phyloP scores from a whole-genome alignment of 2,888 invertebrate species.

The Ichneumoninae sp. region DNA sequence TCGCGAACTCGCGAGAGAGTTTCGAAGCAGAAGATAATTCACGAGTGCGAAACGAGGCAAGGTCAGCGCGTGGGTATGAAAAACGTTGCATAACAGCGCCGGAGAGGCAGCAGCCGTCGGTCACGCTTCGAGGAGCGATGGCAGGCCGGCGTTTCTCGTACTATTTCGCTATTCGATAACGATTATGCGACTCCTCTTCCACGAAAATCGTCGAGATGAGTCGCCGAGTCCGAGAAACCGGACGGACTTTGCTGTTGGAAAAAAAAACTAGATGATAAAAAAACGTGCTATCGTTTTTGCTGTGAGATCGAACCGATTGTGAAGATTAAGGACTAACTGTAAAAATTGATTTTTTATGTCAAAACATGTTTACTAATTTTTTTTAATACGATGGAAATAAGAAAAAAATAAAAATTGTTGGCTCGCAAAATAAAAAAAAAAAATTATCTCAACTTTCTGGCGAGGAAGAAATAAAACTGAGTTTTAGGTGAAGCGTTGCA shows the following conservation, averaged over 20 bases:
- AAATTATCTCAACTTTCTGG: neutral
- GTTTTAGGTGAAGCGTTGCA: neutral
- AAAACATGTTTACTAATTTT: neutral
- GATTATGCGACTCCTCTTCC: constrained; percentile 37
- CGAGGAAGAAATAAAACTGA: neutral
- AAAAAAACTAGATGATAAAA: neutral
- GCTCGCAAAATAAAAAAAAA: neutral
- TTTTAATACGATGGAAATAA: neutral
- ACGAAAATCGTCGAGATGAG: neutral
- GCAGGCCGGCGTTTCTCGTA: constrained; percentile 69
- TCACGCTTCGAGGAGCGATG: constrained; percentile 80
- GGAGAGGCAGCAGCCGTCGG: constrained; percentile 73
- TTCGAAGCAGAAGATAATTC: constrained; percentile 55
- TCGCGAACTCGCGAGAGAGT: constrained; percentile 13
- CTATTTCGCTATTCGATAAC: constrained; percentile 70
- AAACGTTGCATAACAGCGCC: constrained; percentile 81
- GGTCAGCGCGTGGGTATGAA: constrained; percentile 77
- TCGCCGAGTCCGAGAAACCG: neutral
- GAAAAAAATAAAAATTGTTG: neutral
- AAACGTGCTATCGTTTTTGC: neutral
- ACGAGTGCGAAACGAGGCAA: constrained; percentile 75
- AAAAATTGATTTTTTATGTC: neutral
- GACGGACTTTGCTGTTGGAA: neutral
- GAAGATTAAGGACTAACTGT: neutral
- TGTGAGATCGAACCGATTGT: neutral